A percentile compares a stretch with the other conserved stretches of the same genome.
These are phyloP conservation scores for Rhinolophus sinicus DNA, from an alignment of 2,113 vertebrate species.

Conservation along the genomic window DNA sequence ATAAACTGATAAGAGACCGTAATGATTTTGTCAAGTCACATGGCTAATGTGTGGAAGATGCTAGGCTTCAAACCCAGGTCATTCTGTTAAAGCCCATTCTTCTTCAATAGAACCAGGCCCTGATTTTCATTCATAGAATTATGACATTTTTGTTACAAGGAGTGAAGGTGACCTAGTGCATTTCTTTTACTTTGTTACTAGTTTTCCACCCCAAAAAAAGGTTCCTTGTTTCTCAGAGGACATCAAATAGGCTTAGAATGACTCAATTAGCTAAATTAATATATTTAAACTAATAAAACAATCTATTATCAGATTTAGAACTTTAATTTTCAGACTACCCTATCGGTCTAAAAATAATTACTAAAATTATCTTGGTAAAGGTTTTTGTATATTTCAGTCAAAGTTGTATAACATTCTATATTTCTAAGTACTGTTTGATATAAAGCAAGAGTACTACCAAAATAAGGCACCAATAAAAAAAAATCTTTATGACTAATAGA, in stretches of 20 bases:
- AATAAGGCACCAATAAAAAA: neutral
- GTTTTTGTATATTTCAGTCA: conserved; percentile 15
- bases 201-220: neutral
- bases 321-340: conserved; percentile 1
- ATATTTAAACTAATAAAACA: conserved; percentile 47
- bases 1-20: neutral
- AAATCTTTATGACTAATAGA: neutral
- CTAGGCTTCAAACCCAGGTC: neutral
- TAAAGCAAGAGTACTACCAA: neutral
- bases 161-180: neutral
- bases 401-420: neutral
- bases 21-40: conserved; percentile 12
- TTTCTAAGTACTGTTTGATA: neutral
- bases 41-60: neutral
- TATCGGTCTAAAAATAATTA: conserved; percentile 10
- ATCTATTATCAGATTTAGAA: conserved; percentile 4
- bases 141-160: conserved; percentile 29
- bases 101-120: neutral
- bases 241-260: neutral
- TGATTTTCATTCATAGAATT: neutral
- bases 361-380: neutral
- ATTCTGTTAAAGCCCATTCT: conserved; percentile 2
- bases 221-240: neutral
- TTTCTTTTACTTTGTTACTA: conserved; percentile 27
- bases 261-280: neutral